Conservation (phyloP, 1,140 invertebrate species). For the Formica selysi region DNA sequence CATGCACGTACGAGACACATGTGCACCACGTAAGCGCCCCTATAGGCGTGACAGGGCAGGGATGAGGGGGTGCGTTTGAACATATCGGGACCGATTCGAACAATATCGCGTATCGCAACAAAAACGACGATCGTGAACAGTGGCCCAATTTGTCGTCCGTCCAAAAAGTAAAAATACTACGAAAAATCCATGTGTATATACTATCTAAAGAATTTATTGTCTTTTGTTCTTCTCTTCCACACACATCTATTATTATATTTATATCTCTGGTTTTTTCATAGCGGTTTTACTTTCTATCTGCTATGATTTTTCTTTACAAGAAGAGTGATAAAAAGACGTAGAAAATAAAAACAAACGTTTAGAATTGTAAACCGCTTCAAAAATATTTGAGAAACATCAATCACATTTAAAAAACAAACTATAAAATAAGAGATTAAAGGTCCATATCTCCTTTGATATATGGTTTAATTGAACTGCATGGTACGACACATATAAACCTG, state of each 20-base stretch:
- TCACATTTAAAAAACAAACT: too few relatives aligned
- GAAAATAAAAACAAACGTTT: too few relatives aligned
- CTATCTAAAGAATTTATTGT: not conserved
- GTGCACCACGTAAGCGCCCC: constrained; percentile 9
- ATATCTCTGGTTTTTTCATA: too few relatives aligned
- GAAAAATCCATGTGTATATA: not conserved
- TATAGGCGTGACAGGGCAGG: not conserved
- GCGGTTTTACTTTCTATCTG: too few relatives aligned
- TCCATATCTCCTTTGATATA: too few relatives aligned
- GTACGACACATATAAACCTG: too few relatives aligned
- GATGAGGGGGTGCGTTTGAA: not conserved
- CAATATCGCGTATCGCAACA: constrained; percentile 18
- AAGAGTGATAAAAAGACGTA: too few relatives aligned
- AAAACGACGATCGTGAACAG: constrained; percentile 3
- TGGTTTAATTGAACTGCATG: too few relatives aligned
- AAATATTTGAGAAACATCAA: too few relatives aligned
- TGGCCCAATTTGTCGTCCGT: constrained; percentile 4
- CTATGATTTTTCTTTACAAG: too few relatives aligned
- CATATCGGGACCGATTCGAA: constrained; percentile 33
- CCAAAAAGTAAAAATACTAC: not conserved
- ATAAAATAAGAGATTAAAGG: too few relatives aligned
- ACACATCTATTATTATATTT: not conserved
- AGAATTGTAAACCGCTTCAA: too few relatives aligned
- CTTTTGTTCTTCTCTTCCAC: not conserved
- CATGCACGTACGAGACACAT: constrained; percentile 17